These are phyloP conservation scores for Caenorhabditis sinica DNA, from an alignment of 2,888 invertebrate genomes.

Conservation along the genomic window DNA sequence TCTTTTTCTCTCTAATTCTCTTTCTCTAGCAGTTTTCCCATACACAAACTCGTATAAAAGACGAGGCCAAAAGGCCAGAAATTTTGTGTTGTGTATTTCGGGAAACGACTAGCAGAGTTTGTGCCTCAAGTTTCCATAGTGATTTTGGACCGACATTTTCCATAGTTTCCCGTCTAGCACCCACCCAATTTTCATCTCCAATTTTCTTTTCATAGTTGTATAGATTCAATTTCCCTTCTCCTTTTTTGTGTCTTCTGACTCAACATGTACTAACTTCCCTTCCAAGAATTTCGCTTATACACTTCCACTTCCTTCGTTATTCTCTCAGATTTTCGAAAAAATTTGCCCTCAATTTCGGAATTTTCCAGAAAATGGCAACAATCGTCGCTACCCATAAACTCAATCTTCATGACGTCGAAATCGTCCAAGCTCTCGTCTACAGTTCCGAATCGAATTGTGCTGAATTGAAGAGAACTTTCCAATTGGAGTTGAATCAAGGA, in stretches of 20 bases:
- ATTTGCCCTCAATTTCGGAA: background rate
- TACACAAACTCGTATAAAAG: background rate
- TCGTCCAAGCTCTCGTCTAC: constrained; percentile 57
- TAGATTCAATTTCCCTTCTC: too few species aligned
- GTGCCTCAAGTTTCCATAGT: background rate
- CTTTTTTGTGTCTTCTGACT: too few species aligned
- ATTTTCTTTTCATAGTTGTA: background rate
- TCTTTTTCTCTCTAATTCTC: constrained; percentile 9
- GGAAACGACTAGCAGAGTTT: background rate
- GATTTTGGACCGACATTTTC: too few species aligned
- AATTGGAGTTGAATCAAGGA: constrained; percentile 36
- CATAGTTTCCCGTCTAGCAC: too few species aligned
- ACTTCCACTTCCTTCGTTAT: background rate
- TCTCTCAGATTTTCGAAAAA: too few species aligned
- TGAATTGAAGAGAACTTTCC: constrained; percentile 56
- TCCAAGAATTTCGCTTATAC: background rate
- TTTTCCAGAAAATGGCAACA: constrained; percentile 20
- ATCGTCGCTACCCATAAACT: constrained; percentile 50
- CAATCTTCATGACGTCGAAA: constrained; percentile 52
- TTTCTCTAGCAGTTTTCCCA: background rate
- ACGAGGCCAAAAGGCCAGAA: constrained; percentile 12
- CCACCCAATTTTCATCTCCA: background rate
- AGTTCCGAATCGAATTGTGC: constrained; percentile 57
- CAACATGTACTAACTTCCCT: too few species aligned
- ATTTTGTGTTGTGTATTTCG: background rate